phyloP scores from a whole-genome alignment of 2,888 invertebrate species.

The Drosophila demipolita region DNA sequence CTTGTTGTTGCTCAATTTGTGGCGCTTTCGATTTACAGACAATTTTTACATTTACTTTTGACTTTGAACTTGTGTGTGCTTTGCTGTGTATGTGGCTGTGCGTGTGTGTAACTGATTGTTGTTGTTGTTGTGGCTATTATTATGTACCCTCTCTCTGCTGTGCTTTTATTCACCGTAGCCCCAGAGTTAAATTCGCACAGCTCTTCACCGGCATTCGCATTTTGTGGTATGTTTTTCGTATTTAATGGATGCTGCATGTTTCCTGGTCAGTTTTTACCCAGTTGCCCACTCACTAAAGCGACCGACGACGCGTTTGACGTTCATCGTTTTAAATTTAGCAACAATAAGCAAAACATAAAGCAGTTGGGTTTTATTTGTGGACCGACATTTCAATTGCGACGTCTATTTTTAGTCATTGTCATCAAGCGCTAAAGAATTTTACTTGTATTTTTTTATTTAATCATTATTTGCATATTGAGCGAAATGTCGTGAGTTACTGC shows the following conservation, averaged over 20 bases:
- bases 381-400: constrained; percentile 78
- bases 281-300: constrained; percentile 52
- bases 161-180: constrained; percentile 22
- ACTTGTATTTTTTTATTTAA: constrained; percentile 39
- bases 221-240: neutral
- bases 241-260: constrained; percentile 35
- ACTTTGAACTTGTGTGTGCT: constrained; percentile 61
- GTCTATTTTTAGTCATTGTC: constrained; percentile 79
- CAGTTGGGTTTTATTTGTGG: constrained; percentile 63
- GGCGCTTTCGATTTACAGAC: constrained; percentile 51
- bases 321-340: constrained; percentile 74
- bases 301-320: constrained; percentile 31
- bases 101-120: constrained; percentile 12
- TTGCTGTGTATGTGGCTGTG: neutral
- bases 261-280: constrained; percentile 49
- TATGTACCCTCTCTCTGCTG: constrained; percentile 16
- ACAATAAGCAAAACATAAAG: constrained; percentile 46
- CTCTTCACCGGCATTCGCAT: constrained; percentile 32
- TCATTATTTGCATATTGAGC: constrained; percentile 69
- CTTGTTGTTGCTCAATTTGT: constrained; percentile 43
- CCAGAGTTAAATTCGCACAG: constrained; percentile 20
- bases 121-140: constrained; percentile 15
- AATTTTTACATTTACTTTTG: constrained; percentile 45
- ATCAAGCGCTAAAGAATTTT: constrained; percentile 61
- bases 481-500: constrained; percentile 50